phyloP scores from a whole-genome alignment of 2,797 vertebrate species.

The Acridotheres tristis region DNA sequence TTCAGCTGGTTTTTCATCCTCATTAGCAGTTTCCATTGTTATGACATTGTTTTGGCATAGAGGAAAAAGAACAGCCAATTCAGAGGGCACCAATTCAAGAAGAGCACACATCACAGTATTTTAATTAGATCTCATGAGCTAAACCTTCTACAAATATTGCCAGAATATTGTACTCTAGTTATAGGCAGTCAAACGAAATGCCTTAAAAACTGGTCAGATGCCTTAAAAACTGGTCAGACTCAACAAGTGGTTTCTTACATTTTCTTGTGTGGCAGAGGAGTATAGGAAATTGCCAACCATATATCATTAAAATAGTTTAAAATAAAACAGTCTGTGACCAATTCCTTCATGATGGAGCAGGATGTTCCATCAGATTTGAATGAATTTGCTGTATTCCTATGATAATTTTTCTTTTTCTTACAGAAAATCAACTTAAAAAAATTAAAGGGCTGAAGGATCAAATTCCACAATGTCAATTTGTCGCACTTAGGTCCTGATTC shows the following conservation, averaged over 20 bases:
- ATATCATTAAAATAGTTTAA: background rate
- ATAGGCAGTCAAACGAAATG: background rate
- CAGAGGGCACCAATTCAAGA: constrained; percentile 51
- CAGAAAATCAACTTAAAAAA: background rate
- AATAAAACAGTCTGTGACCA: background rate
- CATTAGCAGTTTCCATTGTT: constrained; percentile 61
- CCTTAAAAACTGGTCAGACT: background rate
- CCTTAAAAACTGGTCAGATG: background rate
- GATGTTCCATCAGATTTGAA: background rate
- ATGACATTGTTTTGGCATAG: constrained; percentile 59
- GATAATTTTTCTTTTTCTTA: background rate
- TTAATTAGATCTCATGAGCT: constrained; percentile 74
- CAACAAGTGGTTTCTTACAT: background rate
- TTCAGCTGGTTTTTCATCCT: constrained; percentile 57
- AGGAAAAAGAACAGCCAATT: constrained; percentile 43
- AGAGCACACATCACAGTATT: constrained; percentile 48
- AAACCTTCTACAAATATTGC: constrained; percentile 32
- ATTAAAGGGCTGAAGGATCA: background rate
- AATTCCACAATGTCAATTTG: background rate
- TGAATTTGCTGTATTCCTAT: background rate
- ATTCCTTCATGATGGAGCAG: background rate
- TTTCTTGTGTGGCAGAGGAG: background rate
- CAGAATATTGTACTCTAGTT: constrained; percentile 27
- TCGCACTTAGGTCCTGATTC: background rate
- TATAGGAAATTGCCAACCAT: background rate